Evolutionary conservation across 30 jellyfish, hydroid and myxozoan genomes (phyloP), one percentile per base, ranked within the genome.

Genomic region (Hydractinia symbiolongicarpus): DNA sequence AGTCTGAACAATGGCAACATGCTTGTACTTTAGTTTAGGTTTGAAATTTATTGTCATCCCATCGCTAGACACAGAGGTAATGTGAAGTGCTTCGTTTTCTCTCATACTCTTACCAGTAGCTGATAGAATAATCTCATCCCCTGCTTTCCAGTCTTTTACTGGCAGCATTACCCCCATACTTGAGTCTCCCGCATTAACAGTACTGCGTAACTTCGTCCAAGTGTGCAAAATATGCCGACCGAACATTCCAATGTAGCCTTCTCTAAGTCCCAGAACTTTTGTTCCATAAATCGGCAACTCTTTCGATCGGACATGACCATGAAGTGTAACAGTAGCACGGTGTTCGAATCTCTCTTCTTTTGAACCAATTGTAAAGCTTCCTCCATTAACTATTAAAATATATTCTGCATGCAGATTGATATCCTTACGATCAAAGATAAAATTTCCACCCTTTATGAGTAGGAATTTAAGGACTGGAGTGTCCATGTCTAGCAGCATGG

Each of bases 231-330:
- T 87, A 72, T 81, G 99, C 77, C 82, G 79, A 5, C 96, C 99
- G 66, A 67, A 88, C 74, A 94, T 55, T 10, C 89, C 96, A 83
- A 94, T 71, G 55, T 95, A 77, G 53, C 99, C 99, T 19, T 82
- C 79, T n/a, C 99, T 84, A 64, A 94, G 88, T 44, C 95, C 79
- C 54, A 94, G 44, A 5, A 96, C 84, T 71, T 94, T 94, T 4
- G 99, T 96, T 15, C 99, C 99, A 80, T 94, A 94, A 16, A 94
- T 82, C 44, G 99, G 99, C 76, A 94, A 72, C 79, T 94, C 99
- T 54, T 84, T 88, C 9, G 99, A 94, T 55, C 99, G 72, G 58
- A 85, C 95, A 72, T 94, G 96, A 51, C 99, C 99, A 73, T 94
- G 96, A 13, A 94, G 74, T 5, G 95, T 88, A 7, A 94, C 72